A percentile compares a stretch with the other conserved stretches of the same genome.
These are phyloP conservation scores for Falcunculus frontatus DNA, from an alignment of 2,113 vertebrate species.

Conservation along the genomic window DNA sequence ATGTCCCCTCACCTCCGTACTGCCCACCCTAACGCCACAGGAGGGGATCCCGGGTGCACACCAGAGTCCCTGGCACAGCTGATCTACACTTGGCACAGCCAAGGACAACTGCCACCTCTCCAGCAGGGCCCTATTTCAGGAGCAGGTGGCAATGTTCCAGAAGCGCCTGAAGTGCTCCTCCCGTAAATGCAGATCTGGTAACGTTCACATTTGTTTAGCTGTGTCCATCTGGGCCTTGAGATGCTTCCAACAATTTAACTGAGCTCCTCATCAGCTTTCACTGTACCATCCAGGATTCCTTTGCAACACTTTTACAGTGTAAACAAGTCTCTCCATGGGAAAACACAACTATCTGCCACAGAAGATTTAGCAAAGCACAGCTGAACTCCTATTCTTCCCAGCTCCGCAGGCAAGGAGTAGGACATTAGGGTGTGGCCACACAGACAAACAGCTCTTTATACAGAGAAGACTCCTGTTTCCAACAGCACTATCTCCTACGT, in stretches of 20 bases:
- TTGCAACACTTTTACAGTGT: not conserved
- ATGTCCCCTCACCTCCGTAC: accelerated
- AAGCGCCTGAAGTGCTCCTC: not conserved
- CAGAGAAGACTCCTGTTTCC: not conserved
- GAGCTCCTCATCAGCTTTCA: not conserved
- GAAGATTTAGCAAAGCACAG: not conserved
- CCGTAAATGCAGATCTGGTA: not conserved
- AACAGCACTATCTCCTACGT: not conserved
- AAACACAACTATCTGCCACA: not conserved
- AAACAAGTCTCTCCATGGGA: not conserved
- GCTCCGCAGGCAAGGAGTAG: not conserved
- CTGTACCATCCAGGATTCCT: not conserved
- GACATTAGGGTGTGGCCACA: not conserved
- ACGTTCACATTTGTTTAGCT: not conserved
- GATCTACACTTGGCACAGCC: not conserved
- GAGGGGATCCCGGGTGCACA: accelerated
- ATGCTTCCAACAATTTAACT: not conserved
- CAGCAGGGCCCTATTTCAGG: not conserved
- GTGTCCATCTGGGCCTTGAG: not conserved
- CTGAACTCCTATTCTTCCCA: not conserved
- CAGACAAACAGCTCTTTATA: not conserved
- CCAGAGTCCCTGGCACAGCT: accelerated
- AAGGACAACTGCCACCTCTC: not conserved
- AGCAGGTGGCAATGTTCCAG: not conserved
- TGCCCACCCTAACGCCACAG: accelerated